phyloP scores from a whole-genome alignment of 2,888 invertebrate genomes.

The Mythimna loreyi region DNA sequence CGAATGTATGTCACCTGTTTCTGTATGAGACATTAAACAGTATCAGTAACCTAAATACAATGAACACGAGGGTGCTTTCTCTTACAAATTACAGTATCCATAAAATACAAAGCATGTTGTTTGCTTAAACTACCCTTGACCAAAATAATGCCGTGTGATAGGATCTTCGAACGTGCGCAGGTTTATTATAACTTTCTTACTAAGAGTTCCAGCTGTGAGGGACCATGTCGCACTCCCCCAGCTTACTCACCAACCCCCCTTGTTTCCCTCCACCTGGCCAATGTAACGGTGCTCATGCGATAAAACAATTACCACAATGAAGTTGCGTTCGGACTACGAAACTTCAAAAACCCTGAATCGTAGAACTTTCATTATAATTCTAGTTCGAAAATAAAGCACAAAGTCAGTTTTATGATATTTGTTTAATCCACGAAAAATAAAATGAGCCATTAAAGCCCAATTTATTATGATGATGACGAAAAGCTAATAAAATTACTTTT shows the following conservation, averaged over 20 bases:
- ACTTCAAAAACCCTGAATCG: conserved; percentile 74
- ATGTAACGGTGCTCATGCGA: conserved; percentile 86
- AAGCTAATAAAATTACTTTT: conserved; percentile 37
- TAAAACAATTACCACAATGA: conserved; percentile 89
- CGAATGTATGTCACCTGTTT: conserved; percentile 32
- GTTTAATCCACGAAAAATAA: conserved; percentile 22
- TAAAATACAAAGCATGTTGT: conserved; percentile 76
- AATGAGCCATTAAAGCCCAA: conserved; percentile 36
- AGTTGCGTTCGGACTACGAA: conserved; percentile 79
- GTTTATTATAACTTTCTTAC: conserved; percentile 86
- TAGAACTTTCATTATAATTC: conserved; percentile 66
- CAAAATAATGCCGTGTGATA: conserved; percentile 86
- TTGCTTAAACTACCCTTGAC: conserved; percentile 86
- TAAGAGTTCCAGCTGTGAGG: conserved; percentile 79
- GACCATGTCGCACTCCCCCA: conserved; percentile 67
- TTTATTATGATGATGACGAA: conserved; percentile 39
- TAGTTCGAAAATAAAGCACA: conserved; percentile 33
- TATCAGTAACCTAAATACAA: conserved; percentile 67
- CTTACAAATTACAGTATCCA: conserved; percentile 75
- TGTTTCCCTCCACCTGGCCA: conserved; percentile 71
- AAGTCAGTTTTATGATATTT: conserved; percentile 36
- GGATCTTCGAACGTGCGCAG: conserved; percentile 83
- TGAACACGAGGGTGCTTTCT: conserved; percentile 68
- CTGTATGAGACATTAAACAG: conserved; percentile 51
- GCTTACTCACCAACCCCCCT: conserved; percentile 29